Base-by-base conservation (phyloP, 2,113 vertebrate genomes). In the Sporophila hypoxantha region DNA sequence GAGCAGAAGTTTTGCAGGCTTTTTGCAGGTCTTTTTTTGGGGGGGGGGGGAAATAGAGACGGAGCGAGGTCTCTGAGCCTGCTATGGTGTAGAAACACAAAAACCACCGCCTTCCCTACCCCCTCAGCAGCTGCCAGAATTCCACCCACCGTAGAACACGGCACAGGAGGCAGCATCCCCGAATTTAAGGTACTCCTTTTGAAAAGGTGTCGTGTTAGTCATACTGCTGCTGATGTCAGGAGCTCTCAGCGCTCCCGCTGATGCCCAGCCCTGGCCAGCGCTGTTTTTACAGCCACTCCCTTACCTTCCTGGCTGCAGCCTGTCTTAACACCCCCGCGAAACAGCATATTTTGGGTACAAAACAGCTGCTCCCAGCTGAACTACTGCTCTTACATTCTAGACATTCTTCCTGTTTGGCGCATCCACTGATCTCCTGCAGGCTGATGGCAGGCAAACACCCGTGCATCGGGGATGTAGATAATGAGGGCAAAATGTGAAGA, bases 211-310 rank as follows among this genome's bases (percentile, higher is more conserved):
- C 50, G 17, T 30, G 50, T 88, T 88, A 88, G 75, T 90, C 84
- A 93, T 78, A n/a, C n/a, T n/a, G 50, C 60, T 22, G 81, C 75
- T 92, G 75, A 87, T 75, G 85, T 80, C 82, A 85, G 78, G 62
- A 87, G n/a, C 68, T 75, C 75, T 49, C 81, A 9, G 67, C 50
- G 19, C 67, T 52, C 62, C 25, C 1, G 14, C 50, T 23, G 71
- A 36, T 92, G 82, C 87, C 91, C 71, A 82, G 1, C 87, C 93
- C 93, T 85, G 50, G 75, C 67, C 89, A 77, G 66, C 6, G 4
- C 80, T 65, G 39, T 7, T 84, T 74, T 37, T 59, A 26, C 82
- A 85, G 76, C 91, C 93, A 49, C 91, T 87, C 94, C 91, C 81
- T 84, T 79, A 7, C 71, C 71, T 5, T 84, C 39, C 56, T 55